These are phyloP conservation scores for Drosophila rubida DNA, from an alignment of 2,888 invertebrate genomes.

Conservation along the genomic window DNA sequence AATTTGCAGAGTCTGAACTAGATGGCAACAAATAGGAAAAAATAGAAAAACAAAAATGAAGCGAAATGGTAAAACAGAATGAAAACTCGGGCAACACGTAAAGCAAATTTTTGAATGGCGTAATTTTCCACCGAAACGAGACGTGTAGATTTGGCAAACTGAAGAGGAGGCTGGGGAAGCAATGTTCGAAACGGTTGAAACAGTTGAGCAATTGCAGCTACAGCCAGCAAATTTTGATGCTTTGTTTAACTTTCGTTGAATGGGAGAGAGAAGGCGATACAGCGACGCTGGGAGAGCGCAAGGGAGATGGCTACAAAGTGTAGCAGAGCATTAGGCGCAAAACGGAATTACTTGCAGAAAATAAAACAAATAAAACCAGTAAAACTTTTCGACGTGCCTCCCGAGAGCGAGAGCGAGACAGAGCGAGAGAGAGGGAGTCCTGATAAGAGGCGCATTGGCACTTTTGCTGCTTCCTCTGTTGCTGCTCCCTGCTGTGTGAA, in stretches of 20 bases:
- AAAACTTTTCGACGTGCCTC: slow-evolving; percentile 58
- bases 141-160: slow-evolving; percentile 45
- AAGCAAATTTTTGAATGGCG: slow-evolving; percentile 71
- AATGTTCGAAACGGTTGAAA: slow-evolving; percentile 51
- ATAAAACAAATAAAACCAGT: slow-evolving; percentile 69
- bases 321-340: slow-evolving; percentile 69
- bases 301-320: slow-evolving; percentile 26
- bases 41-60: neutral
- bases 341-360: slow-evolving; percentile 70
- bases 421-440: neutral
- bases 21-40: slow-evolving; percentile 24
- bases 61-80: slow-evolving; percentile 13
- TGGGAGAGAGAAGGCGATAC: slow-evolving; percentile 1
- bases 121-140: slow-evolving; percentile 63
- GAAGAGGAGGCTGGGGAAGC: slow-evolving; percentile 13
- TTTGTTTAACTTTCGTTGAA: slow-evolving; percentile 64
- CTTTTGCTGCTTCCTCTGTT: neutral
- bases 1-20: slow-evolving; percentile 44
- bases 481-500: neutral
- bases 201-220: slow-evolving; percentile 62
- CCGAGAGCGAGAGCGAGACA: slow-evolving; percentile 14
- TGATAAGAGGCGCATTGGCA: slow-evolving; percentile 33
- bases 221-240: slow-evolving; percentile 53
- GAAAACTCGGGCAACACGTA: slow-evolving; percentile 63
- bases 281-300: neutral